Conservation (phyloP, 2,113 vertebrate species). For the Aphyosemion australe region DNA sequence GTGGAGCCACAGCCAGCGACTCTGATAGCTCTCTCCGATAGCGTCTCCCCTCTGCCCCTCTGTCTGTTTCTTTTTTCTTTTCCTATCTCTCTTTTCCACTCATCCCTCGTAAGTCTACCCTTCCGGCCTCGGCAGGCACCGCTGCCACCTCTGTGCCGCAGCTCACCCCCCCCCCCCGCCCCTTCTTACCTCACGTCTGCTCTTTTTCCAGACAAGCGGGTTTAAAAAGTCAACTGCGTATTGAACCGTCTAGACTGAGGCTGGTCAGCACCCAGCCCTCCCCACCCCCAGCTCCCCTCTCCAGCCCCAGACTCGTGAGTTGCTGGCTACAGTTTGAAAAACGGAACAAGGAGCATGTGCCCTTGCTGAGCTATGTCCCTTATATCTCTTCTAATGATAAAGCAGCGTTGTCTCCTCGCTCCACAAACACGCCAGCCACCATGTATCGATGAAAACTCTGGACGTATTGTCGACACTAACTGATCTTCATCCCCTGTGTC, state of each 20-base stretch:
- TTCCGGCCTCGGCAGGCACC: constrained; percentile 40
- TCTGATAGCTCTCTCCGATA: constrained; percentile 56
- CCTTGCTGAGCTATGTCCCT: constrained; percentile 54
- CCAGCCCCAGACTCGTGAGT: constrained; percentile 52
- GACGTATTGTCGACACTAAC: background rate
- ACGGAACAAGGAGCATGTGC: constrained; percentile 68
- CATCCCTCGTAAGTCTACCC: constrained; percentile 17
- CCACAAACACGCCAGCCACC: constrained; percentile 45
- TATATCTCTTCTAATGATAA: constrained; percentile 38
- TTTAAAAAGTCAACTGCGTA: constrained; percentile 80
- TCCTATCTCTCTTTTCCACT: constrained; percentile 3
- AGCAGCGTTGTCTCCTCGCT: constrained; percentile 31
- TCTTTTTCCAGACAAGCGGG: constrained; percentile 78
- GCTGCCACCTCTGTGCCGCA: constrained; percentile 56
- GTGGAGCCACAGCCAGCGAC: constrained; percentile 58
- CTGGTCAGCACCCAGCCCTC: constrained; percentile 59
- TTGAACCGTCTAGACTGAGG: constrained; percentile 78
- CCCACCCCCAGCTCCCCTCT: constrained; percentile 42
- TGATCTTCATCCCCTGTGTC: background rate
- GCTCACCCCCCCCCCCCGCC: constrained; percentile 27
- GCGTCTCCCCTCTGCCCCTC: constrained; percentile 23
- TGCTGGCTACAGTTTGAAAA: constrained; percentile 70
- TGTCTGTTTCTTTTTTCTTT: constrained; percentile 7
- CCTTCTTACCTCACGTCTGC: constrained; percentile 69
- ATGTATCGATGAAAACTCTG: background rate